A percentile compares a stretch with the other conserved stretches of the same genome.
Conservation (phyloP, 2,113 vertebrate genomes). For the Globicephala melas region DNA sequence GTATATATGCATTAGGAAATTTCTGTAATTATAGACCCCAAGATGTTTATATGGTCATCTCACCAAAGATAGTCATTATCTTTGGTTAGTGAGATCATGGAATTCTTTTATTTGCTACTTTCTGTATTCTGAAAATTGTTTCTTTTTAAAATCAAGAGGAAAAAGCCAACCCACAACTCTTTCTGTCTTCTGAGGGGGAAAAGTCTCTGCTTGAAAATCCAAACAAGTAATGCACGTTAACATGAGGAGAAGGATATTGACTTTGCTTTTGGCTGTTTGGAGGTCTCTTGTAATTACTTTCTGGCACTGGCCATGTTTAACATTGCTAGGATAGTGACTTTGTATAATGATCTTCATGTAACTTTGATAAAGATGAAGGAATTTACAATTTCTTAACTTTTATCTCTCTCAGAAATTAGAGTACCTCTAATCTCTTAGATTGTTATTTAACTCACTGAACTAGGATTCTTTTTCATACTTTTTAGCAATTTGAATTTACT, state of each 20-base stretch:
- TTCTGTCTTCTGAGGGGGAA: background rate
- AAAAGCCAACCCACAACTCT: background rate
- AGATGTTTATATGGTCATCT: background rate
- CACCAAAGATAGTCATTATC: background rate
- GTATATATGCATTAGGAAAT: background rate
- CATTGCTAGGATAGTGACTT: background rate
- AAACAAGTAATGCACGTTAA: background rate
- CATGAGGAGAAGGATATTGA: background rate
- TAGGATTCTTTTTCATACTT: background rate
- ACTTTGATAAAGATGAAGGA: background rate
- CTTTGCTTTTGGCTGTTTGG: background rate
- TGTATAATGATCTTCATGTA: background rate
- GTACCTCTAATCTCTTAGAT: background rate
- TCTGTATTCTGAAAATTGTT: background rate
- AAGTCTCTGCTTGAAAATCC: background rate
- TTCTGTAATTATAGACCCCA: background rate
- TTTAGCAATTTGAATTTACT: background rate
- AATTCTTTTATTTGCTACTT: slow-evolving; percentile 9
- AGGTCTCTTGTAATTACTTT: background rate
- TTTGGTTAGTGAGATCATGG: background rate
- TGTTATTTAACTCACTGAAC: background rate
- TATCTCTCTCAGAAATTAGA: background rate
- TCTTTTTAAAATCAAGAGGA: background rate
- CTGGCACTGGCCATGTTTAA: background rate
- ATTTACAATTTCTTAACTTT: background rate